phyloP scores from a whole-genome alignment of 2,797 vertebrate genomes.

The Cuculus canorus region DNA sequence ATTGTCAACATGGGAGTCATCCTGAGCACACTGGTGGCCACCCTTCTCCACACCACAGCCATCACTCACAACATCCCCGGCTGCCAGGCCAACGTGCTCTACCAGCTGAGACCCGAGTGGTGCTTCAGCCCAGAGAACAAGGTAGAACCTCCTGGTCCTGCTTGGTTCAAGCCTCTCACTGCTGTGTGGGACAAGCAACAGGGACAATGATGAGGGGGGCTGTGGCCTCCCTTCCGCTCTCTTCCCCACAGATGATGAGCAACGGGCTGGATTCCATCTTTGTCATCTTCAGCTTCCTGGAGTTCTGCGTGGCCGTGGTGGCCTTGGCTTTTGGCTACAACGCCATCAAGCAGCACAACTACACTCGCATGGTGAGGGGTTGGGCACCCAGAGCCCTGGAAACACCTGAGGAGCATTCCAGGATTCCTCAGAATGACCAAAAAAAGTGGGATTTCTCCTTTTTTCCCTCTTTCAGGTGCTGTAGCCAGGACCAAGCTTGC shows the following conservation, averaged over 20 bases:
- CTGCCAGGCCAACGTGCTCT: accelerated
- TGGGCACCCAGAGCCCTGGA: not conserved
- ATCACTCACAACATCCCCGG: accelerated
- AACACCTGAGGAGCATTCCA: no score
- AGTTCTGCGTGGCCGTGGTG: not conserved
- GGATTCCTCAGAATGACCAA: not conserved
- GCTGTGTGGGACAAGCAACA: no score
- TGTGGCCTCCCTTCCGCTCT: accelerated
- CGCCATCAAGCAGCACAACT: not conserved
- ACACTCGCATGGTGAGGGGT: slow-evolving; percentile 27
- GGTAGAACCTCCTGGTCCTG: not conserved
- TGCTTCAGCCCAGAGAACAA: accelerated
- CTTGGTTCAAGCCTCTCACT: no score
- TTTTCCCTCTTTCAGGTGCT: not conserved
- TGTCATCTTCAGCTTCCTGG: slow-evolving; percentile 1
- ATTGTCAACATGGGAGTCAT: not conserved
- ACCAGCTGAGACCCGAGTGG: not conserved
- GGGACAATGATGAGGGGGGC: no score
- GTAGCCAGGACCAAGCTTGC: not conserved
- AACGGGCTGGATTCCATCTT: not conserved
- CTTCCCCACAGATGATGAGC: not conserved
- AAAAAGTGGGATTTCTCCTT: not conserved
- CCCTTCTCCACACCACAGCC: not conserved
- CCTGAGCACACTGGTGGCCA: slow-evolving; percentile 20
- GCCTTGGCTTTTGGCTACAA: not conserved